Percentiles rank a stretch among this genome's conserved stretches.
Conservation (phyloP, 2,888 invertebrate genomes). For the Gryllus longicercus region DNA sequence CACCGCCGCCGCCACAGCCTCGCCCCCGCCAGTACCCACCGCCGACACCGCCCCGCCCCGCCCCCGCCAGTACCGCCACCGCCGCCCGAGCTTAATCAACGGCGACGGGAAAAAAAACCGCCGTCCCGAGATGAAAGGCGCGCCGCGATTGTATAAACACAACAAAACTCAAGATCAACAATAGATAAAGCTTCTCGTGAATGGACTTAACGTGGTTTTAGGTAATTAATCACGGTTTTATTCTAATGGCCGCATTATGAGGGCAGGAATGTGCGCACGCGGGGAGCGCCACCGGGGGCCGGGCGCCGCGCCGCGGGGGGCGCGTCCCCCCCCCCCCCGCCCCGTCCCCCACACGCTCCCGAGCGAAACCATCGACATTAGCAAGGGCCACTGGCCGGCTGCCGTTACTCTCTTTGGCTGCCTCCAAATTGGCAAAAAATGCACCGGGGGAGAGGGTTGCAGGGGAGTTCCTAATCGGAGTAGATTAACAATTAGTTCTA, state of each 20-base stretch:
- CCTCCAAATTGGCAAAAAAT: too few species aligned
- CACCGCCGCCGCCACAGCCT: too few species aligned
- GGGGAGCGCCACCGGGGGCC: too few species aligned
- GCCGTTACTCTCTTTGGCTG: too few species aligned
- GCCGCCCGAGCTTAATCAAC: not conserved
- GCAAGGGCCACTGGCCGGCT: too few species aligned
- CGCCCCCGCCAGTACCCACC: too few species aligned
- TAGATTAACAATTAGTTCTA: too few species aligned
- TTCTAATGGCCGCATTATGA: slow-evolving; percentile 17
- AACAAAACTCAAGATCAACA: slow-evolving; percentile 11
- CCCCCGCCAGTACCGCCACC: not conserved
- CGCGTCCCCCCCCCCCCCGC: not conserved
- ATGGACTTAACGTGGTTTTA: slow-evolving; percentile 7
- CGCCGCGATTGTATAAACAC: slow-evolving; percentile 5
- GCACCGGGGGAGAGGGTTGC: too few species aligned
- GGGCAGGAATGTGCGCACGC: not conserved
- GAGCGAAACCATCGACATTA: too few species aligned
- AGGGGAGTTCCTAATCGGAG: too few species aligned
- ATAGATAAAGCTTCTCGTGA: slow-evolving; percentile 17
- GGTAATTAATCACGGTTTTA: slow-evolving; percentile 17
- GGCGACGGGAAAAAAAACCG: not conserved
- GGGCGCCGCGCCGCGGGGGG: too few species aligned
- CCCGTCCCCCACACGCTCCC: not conserved
- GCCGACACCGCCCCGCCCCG: not conserved
- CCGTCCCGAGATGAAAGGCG: not conserved